Evolutionary conservation across 2,888 invertebrate species (phyloP), one percentile per base, ranked within the genome.

Genomic region (Apotomis capreana): DNA sequence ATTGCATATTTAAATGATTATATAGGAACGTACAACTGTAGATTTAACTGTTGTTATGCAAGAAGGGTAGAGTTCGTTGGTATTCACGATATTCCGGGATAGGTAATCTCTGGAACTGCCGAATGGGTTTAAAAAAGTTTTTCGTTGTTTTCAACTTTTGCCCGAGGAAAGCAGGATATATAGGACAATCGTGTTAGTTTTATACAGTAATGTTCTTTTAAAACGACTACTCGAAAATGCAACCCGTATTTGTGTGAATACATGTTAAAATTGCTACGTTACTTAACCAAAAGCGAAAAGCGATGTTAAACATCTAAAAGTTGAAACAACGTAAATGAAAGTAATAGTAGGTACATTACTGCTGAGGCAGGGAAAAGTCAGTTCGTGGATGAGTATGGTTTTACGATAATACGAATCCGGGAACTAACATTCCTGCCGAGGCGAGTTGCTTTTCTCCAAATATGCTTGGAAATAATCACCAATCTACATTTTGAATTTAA

Each of bases 101-200:
- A 59, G 52, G 72, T 68, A 58, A 72, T 68, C 52, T 65, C 62
- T 58, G 68, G 57, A 63, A 72, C 71, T 68, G 58, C 71, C 57
- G 58, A 72, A 68, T 63, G 44, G 58, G 57, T 63, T 72, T 63
- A 46, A 68, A 71, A 67, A 71, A 58, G 54, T 72, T 70, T 72
- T 68, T 68, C 54, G 36, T 51, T 68, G 58, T 68, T 71, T 68
- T 68, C 63, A 72, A 68, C 58, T 68, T 59, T 54, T 63, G 52
- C 26, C 15, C 51, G 67, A 52, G 46, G 57, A 68, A 72, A 58
- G 58, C 52, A 63, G 52, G 52, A 68, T 67, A 61, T 71, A 55
- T 63, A 62, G 62, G 40, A 55, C 71, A 61, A 51, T 61, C 37
- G 54, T 72, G 51, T 63, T 58, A 58, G 68, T 68, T 72, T 57